A percentile compares a stretch with the other conserved stretches of the same genome.
Conservation (phyloP, 2,888 invertebrate genomes). For the Standfussiana lucernea region DNA sequence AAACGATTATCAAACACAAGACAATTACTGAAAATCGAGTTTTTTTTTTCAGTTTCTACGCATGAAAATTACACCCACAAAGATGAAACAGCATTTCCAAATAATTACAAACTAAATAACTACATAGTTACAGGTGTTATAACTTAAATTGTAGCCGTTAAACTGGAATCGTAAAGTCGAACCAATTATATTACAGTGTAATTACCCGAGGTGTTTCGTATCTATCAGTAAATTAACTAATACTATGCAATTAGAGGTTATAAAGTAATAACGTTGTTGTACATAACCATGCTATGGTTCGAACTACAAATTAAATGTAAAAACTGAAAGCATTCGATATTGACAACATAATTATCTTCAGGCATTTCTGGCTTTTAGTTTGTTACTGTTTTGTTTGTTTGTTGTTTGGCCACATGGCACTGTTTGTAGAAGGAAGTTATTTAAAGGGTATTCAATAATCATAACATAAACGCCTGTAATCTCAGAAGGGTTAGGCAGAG, state of each 20-base stretch:
- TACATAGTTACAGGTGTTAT: slow-evolving; percentile 29
- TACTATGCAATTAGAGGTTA: slow-evolving; percentile 51
- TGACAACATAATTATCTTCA: not conserved
- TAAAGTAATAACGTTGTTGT: slow-evolving; percentile 38
- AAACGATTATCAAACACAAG: not conserved
- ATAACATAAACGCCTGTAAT: no score
- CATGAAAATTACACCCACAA: not conserved
- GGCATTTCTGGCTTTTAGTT: not conserved
- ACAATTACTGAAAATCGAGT: not conserved
- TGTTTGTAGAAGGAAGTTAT: not conserved
- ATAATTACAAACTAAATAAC: slow-evolving; percentile 32
- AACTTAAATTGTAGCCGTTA: slow-evolving; percentile 26
- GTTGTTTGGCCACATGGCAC: not conserved
- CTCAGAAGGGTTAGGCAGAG: no score
- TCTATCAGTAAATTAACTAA: slow-evolving; percentile 43
- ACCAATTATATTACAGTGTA: slow-evolving; percentile 54
- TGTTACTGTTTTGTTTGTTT: no score
- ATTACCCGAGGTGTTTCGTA: slow-evolving; percentile 53
- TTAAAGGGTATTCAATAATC: not conserved
- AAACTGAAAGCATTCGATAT: not conserved
- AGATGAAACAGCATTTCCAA: not conserved
- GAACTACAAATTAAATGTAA: slow-evolving; percentile 15
- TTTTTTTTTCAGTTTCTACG: not conserved
- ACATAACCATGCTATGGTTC: slow-evolving; percentile 11
- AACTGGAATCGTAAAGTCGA: slow-evolving; percentile 41